Evolutionary conservation across 2,113 vertebrate species (phyloP), one percentile per base, ranked within the genome.

Genomic region (Corvus moneduloides): DNA sequence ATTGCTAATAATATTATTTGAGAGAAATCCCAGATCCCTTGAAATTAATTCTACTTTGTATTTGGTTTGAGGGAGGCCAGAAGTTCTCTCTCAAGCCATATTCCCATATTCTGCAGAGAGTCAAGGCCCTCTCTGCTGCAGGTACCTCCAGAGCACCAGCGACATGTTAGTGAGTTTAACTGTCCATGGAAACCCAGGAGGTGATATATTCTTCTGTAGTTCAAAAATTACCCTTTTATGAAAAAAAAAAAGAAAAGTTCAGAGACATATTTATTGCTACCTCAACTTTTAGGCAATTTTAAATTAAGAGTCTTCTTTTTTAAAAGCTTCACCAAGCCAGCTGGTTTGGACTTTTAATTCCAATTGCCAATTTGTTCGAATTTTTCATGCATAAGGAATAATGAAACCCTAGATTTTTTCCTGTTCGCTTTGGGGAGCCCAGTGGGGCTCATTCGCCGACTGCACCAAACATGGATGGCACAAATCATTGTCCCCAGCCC

Each of bases 11-110:
- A 54, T 52, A 92, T 88, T 95, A 92, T 75, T 90, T 44, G 52
- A 92, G 92, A 93, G 90, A 95, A 96, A 93, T 51, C 44, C 64
- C 92, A 93, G 92, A 90, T 62, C 44, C 37, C 43, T 43, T 46
- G 33, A 83, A 94, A 71, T 77, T 59, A 83, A 68, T 46, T 67
- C 20, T 89, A 33, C 41, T 84, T 89, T 81, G n/a, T 48, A 69
- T 44, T 54, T 5, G 3, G 33, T 68, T 87, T 74, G 83, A 81
- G 48, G 28, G 56, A 56, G 61, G 56, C 43, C 89, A 94, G 75
- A 71, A 90, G 44, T 84, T 91, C 73, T 77, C 24, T 59, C 52
- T 67, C 58, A 64, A 32, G 16, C 56, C 35, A 13, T 14, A 33
- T 67, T 90, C 77, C 39, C 41, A 15, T 18, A 33, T 63, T 93